Evolutionary conservation across 2,888 invertebrate genomes (phyloP), one percentile per base, ranked within the genome.

Genomic region (Erynnis tages): DNA sequence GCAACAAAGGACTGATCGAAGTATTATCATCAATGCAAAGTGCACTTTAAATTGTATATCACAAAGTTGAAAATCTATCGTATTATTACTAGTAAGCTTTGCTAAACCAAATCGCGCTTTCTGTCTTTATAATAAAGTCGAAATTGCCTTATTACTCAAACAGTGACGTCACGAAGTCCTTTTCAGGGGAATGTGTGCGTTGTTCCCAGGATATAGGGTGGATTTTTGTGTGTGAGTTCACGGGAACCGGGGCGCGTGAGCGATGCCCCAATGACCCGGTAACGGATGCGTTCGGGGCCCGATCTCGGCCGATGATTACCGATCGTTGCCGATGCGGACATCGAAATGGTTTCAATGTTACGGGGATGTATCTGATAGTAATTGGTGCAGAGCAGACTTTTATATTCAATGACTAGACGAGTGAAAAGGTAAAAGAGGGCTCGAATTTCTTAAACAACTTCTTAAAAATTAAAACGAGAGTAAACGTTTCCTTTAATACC

Each of bases 181-280:
- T 5, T 3, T 21, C 5, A 21, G 21, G 21, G 4, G 3, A 21
- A 3, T 4, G 5, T 21, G 21, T 21, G 21, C 5, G 4, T 21
- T 21, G 5, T 21, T 21, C 5, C 21, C 5, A 21, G 5, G 3
- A 21, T 21, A 5, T 21, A 21, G 21, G 5, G 21, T 21, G 5
- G 4, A 21, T 21, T 4, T 21, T 21, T 21, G 21, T 34, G 5
- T 13, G 14, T 2, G n/a, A n/a, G 1, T n/a, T 11, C 11, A 2
- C n/a, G 4, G 5, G 29, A 11, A 1, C 4, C 5, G 29, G 8
- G 34, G 68, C 65, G 66, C 63, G 58, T 66, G 68, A 63, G 68
- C 66, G 58, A 53, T 63, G 69, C 47, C 69, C 70, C 61, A 65
- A 53, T 70, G 62, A 70, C 69, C 70, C 48, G 63, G 53, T 65